Base-by-base conservation (phyloP, 2,113 vertebrate species). In the Holacanthus passer region DNA sequence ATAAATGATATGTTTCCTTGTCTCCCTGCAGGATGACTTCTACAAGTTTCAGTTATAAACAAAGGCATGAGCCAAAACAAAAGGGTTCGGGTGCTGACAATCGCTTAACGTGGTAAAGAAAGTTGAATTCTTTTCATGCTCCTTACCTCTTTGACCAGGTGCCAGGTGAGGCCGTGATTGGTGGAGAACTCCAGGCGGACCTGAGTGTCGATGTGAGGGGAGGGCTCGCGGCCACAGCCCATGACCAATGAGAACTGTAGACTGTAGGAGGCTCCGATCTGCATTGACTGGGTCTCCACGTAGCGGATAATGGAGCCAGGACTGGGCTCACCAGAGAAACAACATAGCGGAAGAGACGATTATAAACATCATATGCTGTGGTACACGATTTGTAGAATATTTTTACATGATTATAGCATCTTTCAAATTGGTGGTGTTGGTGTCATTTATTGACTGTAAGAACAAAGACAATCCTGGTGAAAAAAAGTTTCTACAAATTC, bases 261-360 rank as follows among this genome's bases (percentile, higher is more conserved):
- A 94, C 97, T 99, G 55, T 99, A 99, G 0, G 97, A 98, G 0
- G 98, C 98, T 41, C 98, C 98, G 0, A 98, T 98, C 91, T 99
- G 98, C 98, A 99, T 99, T 1, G 98, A 99, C 73, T 99, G 98
- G 8, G 98, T 99, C 93, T 99, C 98, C 81, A 99, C 97, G 4
- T 99, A 99, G 65, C 98, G 97, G 90, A 98, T 97, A 53, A 97
- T 99, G 2, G 97, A 97, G 47, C 96, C 95, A 31, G 96, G 94
- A 85, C 96, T 99, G 17, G 96, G 97, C 89, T 98, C 97, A 56
- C 95, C 95, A 3, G 94, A 93, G 88, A 96, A 96, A 88, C 1
- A 79, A 76, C 24, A 73, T 5, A 17, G 5, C 55, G 17, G 50
- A 48, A 47, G 22, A 53, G 47, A 65, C 1, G 53, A 1, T 59